Evolutionary conservation across 1,140 invertebrate species (phyloP).

Genomic region (Trichonephila clavipes): DNA sequence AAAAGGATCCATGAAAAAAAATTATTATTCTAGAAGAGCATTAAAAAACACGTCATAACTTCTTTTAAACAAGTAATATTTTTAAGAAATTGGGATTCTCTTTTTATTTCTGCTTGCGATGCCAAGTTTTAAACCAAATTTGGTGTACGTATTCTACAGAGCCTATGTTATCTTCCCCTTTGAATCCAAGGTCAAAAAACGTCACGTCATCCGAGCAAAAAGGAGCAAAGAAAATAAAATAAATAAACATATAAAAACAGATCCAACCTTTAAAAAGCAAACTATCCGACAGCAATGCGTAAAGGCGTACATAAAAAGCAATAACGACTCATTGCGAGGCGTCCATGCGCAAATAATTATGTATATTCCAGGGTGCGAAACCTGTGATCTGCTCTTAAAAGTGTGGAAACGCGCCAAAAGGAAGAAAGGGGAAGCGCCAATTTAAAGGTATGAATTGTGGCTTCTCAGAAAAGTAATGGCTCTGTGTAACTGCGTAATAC

Average conservation of each 20-base stretch:
- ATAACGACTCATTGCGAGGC: constrained; percentile 22
- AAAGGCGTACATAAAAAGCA: constrained; percentile 47
- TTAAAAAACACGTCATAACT: no score
- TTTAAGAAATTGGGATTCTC: no score
- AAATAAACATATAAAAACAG: no score
- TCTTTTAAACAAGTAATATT: no score
- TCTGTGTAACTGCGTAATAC: constrained; percentile 9
- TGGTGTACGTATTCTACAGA: no score
- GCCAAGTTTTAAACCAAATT: no score
- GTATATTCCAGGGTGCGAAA: constrained; percentile 57
- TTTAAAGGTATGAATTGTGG: constrained; percentile 32
- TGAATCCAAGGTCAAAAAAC: constrained; percentile 26
- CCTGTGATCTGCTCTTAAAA: constrained; percentile 65
- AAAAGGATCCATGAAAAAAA: no score
- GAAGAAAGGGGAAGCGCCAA: constrained; percentile 18
- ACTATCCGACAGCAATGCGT: not conserved
- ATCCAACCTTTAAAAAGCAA: no score
- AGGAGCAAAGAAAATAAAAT: not conserved
- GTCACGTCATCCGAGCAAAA: not conserved
- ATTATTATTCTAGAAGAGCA: no score
- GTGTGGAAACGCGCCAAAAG: constrained; percentile 24
- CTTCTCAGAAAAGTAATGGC: constrained; percentile 16
- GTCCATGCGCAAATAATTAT: constrained; percentile 62
- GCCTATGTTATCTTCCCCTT: no score
- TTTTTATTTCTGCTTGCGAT: no score